Conservation (phyloP, 2,113 vertebrate species). For the Campylorhamphus procurvoides region DNA sequence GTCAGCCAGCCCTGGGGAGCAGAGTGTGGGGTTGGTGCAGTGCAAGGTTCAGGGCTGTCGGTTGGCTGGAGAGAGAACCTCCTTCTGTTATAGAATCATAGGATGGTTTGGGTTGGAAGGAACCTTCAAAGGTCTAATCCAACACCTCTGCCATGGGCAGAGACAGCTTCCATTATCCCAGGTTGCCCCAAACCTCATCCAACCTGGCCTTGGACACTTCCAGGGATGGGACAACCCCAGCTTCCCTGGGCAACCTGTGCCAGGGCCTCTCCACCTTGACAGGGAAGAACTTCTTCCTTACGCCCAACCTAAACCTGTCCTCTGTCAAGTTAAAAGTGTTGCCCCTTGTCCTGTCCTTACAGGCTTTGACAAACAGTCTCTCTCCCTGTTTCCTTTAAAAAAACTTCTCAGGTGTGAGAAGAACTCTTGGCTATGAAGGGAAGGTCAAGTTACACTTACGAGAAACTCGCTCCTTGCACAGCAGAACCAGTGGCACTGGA, state of each 20-base stretch:
- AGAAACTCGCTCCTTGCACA: not conserved
- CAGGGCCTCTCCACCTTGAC: not conserved
- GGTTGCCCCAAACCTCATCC: fast-evolving
- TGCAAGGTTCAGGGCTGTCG: not conserved
- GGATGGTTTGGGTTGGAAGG: not conserved
- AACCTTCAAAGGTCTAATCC: not conserved
- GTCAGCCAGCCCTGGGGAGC: not conserved
- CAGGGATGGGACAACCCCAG: not conserved
- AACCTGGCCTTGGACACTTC: not conserved
- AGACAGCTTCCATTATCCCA: not conserved
- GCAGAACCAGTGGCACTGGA: conserved; percentile 28
- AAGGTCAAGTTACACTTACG: not conserved
- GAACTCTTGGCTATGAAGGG: not conserved
- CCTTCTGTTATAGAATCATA: fast-evolving
- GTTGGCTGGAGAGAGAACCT: not conserved
- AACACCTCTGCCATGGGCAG: not conserved
- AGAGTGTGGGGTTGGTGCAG: not conserved
- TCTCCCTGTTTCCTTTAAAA: not conserved
- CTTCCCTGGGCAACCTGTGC: not conserved
- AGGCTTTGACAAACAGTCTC: not conserved
- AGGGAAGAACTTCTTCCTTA: not conserved
- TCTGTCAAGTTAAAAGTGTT: not conserved
- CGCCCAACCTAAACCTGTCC: not conserved
- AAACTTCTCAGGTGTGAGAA: not conserved
- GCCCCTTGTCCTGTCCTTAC: not conserved